Evolutionary conservation across 2,113 vertebrate genomes (phyloP).

Genomic region (Thalassarche chlororhynchos): DNA sequence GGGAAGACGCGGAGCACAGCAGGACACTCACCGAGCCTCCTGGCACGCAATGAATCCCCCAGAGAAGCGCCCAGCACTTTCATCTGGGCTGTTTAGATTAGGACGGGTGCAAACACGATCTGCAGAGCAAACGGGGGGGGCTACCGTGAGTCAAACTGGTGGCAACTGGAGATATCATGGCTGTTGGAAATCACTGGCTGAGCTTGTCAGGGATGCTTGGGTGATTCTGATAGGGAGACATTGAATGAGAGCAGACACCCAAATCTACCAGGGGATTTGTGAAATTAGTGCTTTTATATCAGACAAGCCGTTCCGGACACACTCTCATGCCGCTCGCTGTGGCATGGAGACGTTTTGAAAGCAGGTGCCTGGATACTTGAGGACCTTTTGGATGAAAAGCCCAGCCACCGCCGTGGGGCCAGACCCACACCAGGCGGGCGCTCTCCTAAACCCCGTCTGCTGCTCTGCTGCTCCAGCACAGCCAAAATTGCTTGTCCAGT

Average conservation of each 20-base stretch:
- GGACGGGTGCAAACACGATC: background rate
- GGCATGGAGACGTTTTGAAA: background rate
- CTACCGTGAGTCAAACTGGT: background rate
- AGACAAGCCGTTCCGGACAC: background rate
- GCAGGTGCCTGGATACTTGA: background rate
- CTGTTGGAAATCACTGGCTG: background rate
- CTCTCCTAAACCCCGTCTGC: background rate
- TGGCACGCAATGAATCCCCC: accelerated
- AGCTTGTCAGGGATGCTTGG: background rate
- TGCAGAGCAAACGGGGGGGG: background rate
- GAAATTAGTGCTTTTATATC: background rate
- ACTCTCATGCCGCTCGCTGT: background rate
- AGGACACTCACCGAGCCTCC: accelerated
- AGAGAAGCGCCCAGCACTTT: background rate
- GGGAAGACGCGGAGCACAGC: background rate
- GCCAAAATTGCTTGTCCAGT: background rate
- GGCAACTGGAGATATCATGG: background rate
- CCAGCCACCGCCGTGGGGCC: accelerated
- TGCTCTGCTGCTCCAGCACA: background rate
- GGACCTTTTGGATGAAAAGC: background rate
- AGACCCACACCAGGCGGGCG: accelerated
- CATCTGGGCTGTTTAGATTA: background rate
- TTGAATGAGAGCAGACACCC: background rate
- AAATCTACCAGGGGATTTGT: background rate
- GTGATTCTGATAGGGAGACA: background rate